Evolutionary conservation across 2,888 invertebrate genomes (phyloP).

Genomic region (Amphipoea lucens): DNA sequence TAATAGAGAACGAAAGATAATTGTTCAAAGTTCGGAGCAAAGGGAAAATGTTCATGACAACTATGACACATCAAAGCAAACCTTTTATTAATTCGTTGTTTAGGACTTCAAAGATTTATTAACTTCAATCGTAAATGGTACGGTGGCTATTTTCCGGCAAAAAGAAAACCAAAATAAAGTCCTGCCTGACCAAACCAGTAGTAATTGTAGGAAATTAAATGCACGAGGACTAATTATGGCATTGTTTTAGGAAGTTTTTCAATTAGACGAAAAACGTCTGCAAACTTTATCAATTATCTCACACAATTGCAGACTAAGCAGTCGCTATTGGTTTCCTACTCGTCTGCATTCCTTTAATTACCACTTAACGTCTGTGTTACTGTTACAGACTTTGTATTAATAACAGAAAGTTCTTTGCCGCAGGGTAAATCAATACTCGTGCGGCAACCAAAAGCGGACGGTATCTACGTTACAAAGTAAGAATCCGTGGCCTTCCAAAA

Average conservation of each 20-base stretch:
- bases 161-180: slow-evolving; percentile 12
- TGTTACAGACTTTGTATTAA: slow-evolving; percentile 71
- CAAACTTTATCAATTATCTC: slow-evolving; percentile 51
- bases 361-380: slow-evolving; percentile 50
- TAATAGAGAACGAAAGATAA: slow-evolving; percentile 56
- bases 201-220: slow-evolving; percentile 17
- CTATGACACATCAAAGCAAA: slow-evolving; percentile 70
- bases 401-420: slow-evolving; percentile 78
- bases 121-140: slow-evolving; percentile 9
- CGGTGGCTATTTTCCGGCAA: neutral
- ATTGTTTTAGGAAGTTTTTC: slow-evolving; percentile 65
- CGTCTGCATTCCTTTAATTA: slow-evolving; percentile 58
- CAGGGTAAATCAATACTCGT: slow-evolving; percentile 82
- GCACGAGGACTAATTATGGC: slow-evolving; percentile 10
- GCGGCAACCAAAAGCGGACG: slow-evolving; percentile 76
- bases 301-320: slow-evolving; percentile 38
- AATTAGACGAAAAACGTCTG: slow-evolving; percentile 63
- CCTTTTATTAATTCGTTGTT: slow-evolving; percentile 33
- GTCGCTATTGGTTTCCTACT: slow-evolving; percentile 41
- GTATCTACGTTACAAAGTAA: slow-evolving; percentile 75
- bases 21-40: slow-evolving; percentile 46
- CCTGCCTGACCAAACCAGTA: neutral
- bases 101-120: slow-evolving; percentile 32
- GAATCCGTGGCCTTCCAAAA: slow-evolving; percentile 73
- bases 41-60: slow-evolving; percentile 54